Percentiles rank a stretch among this genome's conserved stretches.
Conservation (phyloP, 2,888 invertebrate genomes). For the Ectemnius cavifrons region DNA sequence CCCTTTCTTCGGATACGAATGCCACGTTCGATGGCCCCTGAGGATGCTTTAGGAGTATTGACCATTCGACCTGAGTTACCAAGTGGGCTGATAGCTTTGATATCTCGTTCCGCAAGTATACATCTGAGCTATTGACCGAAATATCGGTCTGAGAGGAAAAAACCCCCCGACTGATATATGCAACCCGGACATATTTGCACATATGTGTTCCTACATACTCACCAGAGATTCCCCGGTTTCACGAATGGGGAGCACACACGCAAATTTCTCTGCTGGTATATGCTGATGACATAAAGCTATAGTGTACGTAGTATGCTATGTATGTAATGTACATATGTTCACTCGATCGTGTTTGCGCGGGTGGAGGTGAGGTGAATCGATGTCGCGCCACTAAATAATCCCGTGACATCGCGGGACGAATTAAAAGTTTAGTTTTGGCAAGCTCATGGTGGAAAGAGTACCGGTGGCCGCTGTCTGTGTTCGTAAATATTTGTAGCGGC, state of each 20-base stretch:
- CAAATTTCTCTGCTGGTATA: no score
- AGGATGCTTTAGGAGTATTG: constrained; percentile 44
- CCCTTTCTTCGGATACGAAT: constrained; percentile 29
- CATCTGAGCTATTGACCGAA: constrained; percentile 14
- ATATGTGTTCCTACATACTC: no score
- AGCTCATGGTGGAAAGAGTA: constrained; percentile 6
- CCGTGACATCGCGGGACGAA: constrained; percentile 10
- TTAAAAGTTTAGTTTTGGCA: constrained; percentile 26
- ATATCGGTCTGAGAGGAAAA: constrained; percentile 8
- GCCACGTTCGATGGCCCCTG: constrained; percentile 42
- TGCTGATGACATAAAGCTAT: no score
- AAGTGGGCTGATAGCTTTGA: constrained; percentile 13
- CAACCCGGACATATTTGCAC: neutral
- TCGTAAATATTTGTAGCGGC: no score
- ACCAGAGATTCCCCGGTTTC: no score
- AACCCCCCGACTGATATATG: constrained; percentile 2
- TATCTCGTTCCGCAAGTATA: constrained; percentile 28
- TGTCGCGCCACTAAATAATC: no score
- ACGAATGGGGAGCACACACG: no score
- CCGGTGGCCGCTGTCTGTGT: neutral
- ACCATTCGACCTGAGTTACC: constrained; percentile 10
- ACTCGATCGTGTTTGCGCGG: no score
- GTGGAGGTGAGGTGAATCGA: no score
- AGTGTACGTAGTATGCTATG: no score
- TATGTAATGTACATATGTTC: no score